These are phyloP conservation scores for Epizoanthus illoricatus DNA, from an alignment of 92 coral and sea anemone species.

Conservation along the genomic window DNA sequence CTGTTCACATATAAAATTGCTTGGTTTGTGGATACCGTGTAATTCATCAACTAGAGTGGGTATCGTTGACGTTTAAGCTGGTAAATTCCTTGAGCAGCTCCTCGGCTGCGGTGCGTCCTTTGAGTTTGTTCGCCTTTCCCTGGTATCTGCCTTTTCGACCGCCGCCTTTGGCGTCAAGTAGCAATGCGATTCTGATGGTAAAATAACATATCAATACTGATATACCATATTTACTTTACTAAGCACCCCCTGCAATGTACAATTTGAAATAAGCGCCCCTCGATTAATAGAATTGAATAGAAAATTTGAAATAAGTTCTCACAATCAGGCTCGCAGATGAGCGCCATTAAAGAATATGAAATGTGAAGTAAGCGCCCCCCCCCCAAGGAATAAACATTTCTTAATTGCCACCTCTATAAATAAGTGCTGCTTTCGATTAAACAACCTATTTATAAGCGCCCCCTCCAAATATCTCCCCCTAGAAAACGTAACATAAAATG, in stretches of 20 bases:
- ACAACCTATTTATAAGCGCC: too few species aligned
- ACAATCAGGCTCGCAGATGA: too few species aligned
- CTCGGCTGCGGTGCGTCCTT: conserved; percentile 74
- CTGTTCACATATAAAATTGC: background rate
- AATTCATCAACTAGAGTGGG: background rate
- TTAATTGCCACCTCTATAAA: too few species aligned
- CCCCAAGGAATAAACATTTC: too few species aligned
- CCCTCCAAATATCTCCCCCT: too few species aligned
- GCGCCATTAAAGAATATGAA: too few species aligned
- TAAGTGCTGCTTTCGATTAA: too few species aligned
- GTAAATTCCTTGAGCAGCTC: conserved; percentile 64
- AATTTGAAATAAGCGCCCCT: background rate
- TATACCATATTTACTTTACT: background rate
- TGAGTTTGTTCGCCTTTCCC: conserved; percentile 87
- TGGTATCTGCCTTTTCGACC: conserved; percentile 90
- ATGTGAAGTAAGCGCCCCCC: too few species aligned
- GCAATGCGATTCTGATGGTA: conserved; percentile 63
- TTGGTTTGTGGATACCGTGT: background rate
- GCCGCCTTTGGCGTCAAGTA: conserved; percentile 94
- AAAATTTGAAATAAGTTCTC: too few species aligned
- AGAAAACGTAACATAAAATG: too few species aligned
- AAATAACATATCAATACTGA: background rate
- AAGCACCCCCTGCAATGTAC: background rate
- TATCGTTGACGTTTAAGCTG: conserved; percentile 30
- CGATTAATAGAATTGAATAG: too few species aligned